These are phyloP conservation scores for Gavialis gangeticus DNA, from an alignment of 2,113 vertebrate species.

Conservation along the genomic window DNA sequence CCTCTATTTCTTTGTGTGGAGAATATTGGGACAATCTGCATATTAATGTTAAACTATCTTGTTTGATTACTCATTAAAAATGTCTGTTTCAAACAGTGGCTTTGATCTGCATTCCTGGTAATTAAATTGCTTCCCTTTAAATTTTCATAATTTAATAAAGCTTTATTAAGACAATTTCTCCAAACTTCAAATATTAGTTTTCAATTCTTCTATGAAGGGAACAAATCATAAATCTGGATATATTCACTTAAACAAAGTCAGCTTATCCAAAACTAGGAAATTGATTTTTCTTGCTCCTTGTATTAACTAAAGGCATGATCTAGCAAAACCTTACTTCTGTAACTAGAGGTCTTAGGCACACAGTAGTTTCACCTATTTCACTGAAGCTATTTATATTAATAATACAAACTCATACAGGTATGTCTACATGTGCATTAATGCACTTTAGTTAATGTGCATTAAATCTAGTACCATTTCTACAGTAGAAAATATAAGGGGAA, in stretches of 20 bases:
- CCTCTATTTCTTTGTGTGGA: neutral
- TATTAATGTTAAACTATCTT: constrained; percentile 57
- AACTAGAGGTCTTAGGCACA: constrained; percentile 9
- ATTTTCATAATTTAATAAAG: constrained; percentile 60
- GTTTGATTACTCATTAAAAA: constrained; percentile 47
- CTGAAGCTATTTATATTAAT: constrained; percentile 6
- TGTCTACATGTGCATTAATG: neutral
- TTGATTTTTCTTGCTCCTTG: constrained; percentile 62
- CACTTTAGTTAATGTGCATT: neutral
- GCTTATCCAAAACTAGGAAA: constrained; percentile 33
- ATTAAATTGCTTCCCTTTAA: constrained; percentile 66
- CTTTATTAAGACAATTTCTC: constrained; percentile 62
- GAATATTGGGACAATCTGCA: neutral
- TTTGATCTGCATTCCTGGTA: constrained; percentile 67
- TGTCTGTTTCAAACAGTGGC: constrained; percentile 47
- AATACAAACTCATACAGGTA: neutral
- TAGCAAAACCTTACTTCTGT: constrained; percentile 14
- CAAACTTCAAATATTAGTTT: constrained; percentile 66
- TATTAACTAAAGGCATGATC: constrained; percentile 44
- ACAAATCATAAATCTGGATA: constrained; percentile 40
- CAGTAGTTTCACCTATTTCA: neutral
- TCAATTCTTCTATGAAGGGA: constrained; percentile 51
- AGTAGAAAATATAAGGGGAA: too few species aligned
- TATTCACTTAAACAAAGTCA: constrained; percentile 47
- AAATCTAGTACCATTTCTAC: too few species aligned